A percentile compares a stretch with the other conserved stretches of the same genome.
phyloP scores from a whole-genome alignment of 2,113 vertebrate species.

The Heterotis niloticus region DNA sequence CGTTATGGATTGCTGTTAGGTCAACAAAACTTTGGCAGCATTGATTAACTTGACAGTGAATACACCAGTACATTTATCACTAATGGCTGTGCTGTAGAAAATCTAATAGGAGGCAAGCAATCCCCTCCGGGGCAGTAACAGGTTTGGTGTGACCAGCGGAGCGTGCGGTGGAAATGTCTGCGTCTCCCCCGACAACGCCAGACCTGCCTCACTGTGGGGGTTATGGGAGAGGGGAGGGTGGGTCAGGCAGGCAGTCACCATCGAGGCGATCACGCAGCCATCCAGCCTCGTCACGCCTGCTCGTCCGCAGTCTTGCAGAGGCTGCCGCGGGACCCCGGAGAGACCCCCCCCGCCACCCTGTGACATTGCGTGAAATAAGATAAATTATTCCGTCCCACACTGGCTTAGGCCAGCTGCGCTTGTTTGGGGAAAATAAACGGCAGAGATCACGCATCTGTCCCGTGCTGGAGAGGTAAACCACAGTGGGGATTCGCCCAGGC shows the following conservation, averaged over 20 bases:
- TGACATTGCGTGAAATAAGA: not conserved
- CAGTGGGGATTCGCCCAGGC: no score
- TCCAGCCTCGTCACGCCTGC: not conserved
- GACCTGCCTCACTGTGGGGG: conserved; percentile 38
- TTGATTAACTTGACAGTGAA: conserved; percentile 96
- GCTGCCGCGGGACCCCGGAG: not conserved
- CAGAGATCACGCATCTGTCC: no score
- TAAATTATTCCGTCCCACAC: not conserved
- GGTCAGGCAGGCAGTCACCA: conserved; percentile 70
- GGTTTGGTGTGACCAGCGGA: conserved; percentile 78
- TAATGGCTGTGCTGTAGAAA: conserved; percentile 86
- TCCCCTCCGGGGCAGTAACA: conserved; percentile 84
- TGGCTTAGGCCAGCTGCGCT: not conserved
- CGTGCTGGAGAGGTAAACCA: no score
- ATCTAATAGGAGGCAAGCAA: conserved; percentile 88
- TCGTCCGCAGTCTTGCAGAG: not conserved
- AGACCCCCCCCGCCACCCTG: not conserved
- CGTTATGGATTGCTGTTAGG: conserved; percentile 93
- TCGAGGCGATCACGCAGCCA: conserved; percentile 53
- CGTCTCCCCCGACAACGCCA: conserved; percentile 75
- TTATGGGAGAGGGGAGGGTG: conserved; percentile 18
- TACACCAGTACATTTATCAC: conserved; percentile 90
- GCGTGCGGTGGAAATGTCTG: conserved; percentile 81
- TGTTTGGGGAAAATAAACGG: not conserved
- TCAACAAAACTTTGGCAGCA: conserved; percentile 95